These are phyloP conservation scores for Eriosoma lanigerum DNA, from an alignment of 1,140 invertebrate species.

Conservation along the genomic window DNA sequence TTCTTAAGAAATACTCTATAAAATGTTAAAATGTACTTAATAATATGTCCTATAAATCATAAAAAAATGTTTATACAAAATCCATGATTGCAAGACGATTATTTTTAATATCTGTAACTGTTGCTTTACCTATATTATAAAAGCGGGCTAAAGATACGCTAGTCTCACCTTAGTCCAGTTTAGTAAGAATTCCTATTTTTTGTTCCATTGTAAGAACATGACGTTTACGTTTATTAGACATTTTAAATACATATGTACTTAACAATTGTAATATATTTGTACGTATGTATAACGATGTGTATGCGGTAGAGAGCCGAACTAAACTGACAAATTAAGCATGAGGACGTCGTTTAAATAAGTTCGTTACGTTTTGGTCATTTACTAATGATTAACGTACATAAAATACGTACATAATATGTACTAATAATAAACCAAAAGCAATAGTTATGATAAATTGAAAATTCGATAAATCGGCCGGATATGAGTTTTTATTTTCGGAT, in stretches of 20 bases:
- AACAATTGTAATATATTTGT: conserved; percentile 3
- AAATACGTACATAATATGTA: too few relatives aligned
- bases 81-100: conserved; percentile 47
- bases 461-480: too few relatives aligned
- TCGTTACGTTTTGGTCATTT: background rate
- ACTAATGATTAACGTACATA: background rate
- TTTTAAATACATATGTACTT: background rate
- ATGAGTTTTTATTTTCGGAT: too few relatives aligned
- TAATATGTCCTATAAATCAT: too few relatives aligned
- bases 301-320: background rate
- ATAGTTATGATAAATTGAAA: too few relatives aligned
- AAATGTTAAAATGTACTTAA: too few relatives aligned
- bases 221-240: conserved; percentile 25
- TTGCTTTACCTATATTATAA: conserved; percentile 53
- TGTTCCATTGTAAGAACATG: conserved; percentile 37
- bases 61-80: too few relatives aligned
- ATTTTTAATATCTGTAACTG: conserved; percentile 52
- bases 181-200: conserved; percentile 53
- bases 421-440: too few relatives aligned
- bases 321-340: background rate
- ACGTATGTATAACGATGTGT: background rate
- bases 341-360: background rate
- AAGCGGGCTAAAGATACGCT: conserved; percentile 29
- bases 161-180: conserved; percentile 52
- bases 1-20: too few relatives aligned